Base-by-base conservation (phyloP, 2,113 vertebrate genomes). In the Tragelaphus buxtoni region DNA sequence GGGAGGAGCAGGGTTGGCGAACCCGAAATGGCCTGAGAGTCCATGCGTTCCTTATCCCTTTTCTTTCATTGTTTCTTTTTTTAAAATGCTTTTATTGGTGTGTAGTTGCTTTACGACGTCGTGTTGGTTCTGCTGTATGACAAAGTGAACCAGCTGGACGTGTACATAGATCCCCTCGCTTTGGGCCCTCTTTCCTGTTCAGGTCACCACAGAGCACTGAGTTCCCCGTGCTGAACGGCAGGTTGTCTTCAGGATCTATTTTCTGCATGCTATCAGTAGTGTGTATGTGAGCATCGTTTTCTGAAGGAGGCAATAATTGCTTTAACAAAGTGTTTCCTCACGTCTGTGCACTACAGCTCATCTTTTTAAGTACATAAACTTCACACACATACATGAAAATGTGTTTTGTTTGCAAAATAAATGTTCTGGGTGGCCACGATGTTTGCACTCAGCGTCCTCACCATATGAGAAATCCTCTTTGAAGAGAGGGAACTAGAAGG, bases 41-140 rank as follows among this genome's bases (percentile, higher is more conserved):
- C 35, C 14, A 2, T 1, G 9, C 0, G 0, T 72, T 30, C 24
- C 20, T 4, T 4, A 1, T 3, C 9, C 1, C 5, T 11, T 39
- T 22, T 72, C n/a, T 22, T 65, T n/a, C 0, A 4, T 4, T 30
- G 10, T 17, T 30, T 61, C 11, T 61, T 61, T 6, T 12, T 42
- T 7, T n/a, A 14, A 74, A 7, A 2, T 14, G 3, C 39, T 42
- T 42, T 13, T 26, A 14, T 26, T 14, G 22, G 35, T 0, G 5
- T 26, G 39, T 7, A 42, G 69, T 2, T 26, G 39, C 69, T 26
- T 13, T 13, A 2, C 6, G 1, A 4, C 1, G 22, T 16, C 2
- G 4, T 22, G n/a, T 22, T 35, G 10, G n/a, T 11, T 11, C 5
- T 13, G 11, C 39, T 7, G 12, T 24, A 3, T 0, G 3, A 22